These are phyloP conservation scores for Molossus molossus DNA, from an alignment of 2,797 vertebrate genomes.

Conservation along the genomic window DNA sequence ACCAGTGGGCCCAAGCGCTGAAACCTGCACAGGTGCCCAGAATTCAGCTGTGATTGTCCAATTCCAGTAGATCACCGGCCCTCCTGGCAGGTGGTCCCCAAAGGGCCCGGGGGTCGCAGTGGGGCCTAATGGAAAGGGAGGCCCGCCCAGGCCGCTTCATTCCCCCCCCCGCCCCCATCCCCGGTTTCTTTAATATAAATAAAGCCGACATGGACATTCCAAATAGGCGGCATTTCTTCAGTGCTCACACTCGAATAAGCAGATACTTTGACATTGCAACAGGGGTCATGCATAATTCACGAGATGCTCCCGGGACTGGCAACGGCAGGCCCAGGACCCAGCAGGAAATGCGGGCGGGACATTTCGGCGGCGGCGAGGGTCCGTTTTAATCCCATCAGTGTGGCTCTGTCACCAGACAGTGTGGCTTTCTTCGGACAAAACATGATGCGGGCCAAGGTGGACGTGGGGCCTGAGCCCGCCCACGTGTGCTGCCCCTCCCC, in stretches of 20 bases:
- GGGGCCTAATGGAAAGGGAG: not conserved
- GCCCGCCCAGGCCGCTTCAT: too few species aligned
- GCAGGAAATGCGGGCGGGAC: not conserved
- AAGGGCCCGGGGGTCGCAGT: not conserved
- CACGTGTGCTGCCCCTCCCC: accelerated
- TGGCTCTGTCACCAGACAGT: not conserved
- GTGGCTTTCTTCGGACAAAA: not conserved
- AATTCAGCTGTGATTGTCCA: not conserved
- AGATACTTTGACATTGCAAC: not conserved
- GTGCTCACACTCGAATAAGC: not conserved
- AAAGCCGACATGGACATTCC: not conserved
- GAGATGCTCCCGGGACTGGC: not conserved
- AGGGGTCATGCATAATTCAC: not conserved
- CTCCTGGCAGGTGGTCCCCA: not conserved
- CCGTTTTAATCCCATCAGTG: not conserved
- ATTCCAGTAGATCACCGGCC: not conserved
- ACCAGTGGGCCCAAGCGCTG: not conserved
- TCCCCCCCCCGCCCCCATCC: too few species aligned
- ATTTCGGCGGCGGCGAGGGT: too few species aligned
- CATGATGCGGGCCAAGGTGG: too few species aligned
- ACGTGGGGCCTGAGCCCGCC: not conserved
- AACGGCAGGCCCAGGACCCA: not conserved
- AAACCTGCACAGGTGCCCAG: not conserved
- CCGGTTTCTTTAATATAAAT: not conserved
- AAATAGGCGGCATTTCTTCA: not conserved